These are phyloP conservation scores for Stenotaenia linearis DNA, from an alignment of 2,888 invertebrate species.

Conservation along the genomic window DNA sequence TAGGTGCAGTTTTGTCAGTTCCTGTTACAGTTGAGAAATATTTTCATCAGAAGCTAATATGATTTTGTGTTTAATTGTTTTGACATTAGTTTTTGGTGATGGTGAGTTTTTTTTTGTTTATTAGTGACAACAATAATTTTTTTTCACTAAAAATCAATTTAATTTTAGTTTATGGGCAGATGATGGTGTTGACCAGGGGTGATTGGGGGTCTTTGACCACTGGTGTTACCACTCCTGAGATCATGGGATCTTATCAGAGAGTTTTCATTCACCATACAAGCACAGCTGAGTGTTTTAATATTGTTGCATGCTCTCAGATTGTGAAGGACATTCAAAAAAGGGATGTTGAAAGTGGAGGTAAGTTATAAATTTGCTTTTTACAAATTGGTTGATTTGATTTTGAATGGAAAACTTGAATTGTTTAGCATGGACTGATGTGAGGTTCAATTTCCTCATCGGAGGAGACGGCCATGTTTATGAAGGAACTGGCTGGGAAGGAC, in stretches of 20 bases:
- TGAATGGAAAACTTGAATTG: not conserved
- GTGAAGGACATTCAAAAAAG: not conserved
- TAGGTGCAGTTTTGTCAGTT: not conserved
- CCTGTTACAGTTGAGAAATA: not conserved
- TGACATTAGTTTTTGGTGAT: not conserved
- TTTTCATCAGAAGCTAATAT: not conserved
- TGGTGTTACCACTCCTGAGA: not conserved
- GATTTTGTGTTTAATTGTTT: not conserved
- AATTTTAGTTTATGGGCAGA: not conserved
- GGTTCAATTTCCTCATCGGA: not conserved
- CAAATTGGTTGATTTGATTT: not conserved
- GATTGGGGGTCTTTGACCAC: not conserved
- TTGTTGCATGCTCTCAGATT: not conserved
- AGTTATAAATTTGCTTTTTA: too few species aligned
- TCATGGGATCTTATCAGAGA: not conserved
- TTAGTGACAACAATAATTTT: too few species aligned
- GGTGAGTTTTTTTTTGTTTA: not conserved
- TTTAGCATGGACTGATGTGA: not conserved
- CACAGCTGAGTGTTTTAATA: not conserved
- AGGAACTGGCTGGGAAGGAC: not conserved
- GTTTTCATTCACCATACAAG: not conserved
- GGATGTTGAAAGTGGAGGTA: not conserved
- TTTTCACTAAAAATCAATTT: too few species aligned
- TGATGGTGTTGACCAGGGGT: not conserved
- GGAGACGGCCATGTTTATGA: not conserved